Conservation (phyloP, 2,113 vertebrate genomes). For the Corapipo altera region DNA sequence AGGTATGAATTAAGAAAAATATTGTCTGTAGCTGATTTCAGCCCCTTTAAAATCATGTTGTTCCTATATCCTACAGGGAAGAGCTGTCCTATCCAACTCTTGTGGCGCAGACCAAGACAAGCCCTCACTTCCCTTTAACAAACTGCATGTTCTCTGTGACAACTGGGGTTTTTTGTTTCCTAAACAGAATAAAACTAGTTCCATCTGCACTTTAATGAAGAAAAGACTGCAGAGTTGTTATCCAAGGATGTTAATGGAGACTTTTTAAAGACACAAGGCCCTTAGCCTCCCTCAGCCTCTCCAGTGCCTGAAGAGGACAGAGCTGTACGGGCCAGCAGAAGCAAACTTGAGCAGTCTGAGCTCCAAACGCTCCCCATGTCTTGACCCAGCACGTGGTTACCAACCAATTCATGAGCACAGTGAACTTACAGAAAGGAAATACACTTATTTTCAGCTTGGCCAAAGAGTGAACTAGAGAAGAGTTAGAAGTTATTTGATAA, state of each 20-base stretch:
- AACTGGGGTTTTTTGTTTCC: neutral
- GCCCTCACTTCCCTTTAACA: neutral
- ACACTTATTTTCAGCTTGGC: neutral
- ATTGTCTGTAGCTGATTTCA: neutral
- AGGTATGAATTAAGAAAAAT: neutral
- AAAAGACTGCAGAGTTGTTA: neutral
- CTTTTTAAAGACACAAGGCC: neutral
- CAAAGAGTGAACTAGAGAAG: neutral
- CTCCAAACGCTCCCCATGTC: neutral
- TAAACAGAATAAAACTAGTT: neutral
- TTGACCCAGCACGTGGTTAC: neutral
- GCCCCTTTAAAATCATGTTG: neutral
- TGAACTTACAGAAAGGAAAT: neutral
- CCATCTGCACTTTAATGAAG: neutral
- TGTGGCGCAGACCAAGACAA: neutral
- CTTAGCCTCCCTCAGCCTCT: neutral
- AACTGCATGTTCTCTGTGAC: neutral
- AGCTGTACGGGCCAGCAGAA: neutral
- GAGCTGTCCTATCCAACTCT: neutral
- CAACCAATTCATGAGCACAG: neutral
- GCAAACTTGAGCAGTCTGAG: neutral
- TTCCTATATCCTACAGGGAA: neutral
- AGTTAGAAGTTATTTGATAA: neutral
- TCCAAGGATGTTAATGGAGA: neutral
- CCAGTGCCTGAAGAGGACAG: neutral